Base-by-base conservation (phyloP, 2,888 invertebrate species). In the Globia sparganii region DNA sequence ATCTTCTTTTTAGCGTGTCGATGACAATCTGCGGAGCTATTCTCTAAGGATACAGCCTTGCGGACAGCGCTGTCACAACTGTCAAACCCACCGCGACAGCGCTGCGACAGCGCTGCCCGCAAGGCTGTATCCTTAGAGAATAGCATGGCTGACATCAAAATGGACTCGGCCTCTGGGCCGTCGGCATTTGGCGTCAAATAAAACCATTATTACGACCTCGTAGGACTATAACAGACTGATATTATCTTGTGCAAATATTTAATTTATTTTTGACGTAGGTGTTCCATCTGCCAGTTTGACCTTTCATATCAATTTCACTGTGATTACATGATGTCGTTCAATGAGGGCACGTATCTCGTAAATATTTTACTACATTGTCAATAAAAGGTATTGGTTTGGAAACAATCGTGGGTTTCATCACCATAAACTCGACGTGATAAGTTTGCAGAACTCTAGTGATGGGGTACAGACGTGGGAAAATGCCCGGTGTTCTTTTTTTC, bases 331-430 rank as follows among this genome's bases (percentile, higher is more conserved):
- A 73, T 78, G 61, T 84, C 64, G 68, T 75, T 73, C 58, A 68
- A 28, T 75, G 56, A 34, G 56, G 31, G 53, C 87, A 84, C 84
- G 85, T 80, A 59, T 21, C 70, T 88, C 88, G 88, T 87, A 87
- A 87, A 87, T 84, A 88, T 81, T 75, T 80, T 78, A 86, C 40
- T 83, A 84, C 53, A 21, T 31, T 68, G 73, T 65, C 80, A 69
- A 81, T 86, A 86, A 84, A 86, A 86, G 78, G 75, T 80, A 87
- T 80, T 87, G 73, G 65, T 81, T 46, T 65, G 68, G 53, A 74
- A 80, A 87, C 87, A 84, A 86, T 84, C 75, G 75, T 62, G 18
- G 65, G 66, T 65, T 72, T 87, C 85, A 87, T 87, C 87, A 84
- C 79, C 85, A 87, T 88, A 85, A 88, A 86, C 61, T 67, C 37